A percentile compares a stretch with the other conserved stretches of the same genome.
Conservation (phyloP, 2,888 invertebrate species). For the Papilio protenor region DNA sequence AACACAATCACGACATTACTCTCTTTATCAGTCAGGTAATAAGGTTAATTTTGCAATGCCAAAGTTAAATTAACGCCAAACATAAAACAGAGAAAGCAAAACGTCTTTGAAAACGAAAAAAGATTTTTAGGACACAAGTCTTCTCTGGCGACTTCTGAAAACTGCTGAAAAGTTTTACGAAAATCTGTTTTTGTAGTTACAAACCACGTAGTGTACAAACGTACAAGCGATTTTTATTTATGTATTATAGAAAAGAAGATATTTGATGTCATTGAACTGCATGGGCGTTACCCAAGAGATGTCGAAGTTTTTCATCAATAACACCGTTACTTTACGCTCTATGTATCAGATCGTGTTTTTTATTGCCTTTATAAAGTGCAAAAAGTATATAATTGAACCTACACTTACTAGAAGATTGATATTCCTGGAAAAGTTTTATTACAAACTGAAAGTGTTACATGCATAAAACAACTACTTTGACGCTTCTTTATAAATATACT, state of each 20-base stretch:
- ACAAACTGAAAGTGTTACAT: constrained; percentile 13
- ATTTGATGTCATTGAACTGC: constrained; percentile 28
- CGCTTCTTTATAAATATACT: neutral
- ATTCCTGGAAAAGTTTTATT: constrained; percentile 17
- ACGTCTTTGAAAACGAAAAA: no score
- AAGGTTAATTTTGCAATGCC: no score
- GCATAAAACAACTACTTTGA: neutral
- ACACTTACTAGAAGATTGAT: constrained; percentile 43
- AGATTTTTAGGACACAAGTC: neutral
- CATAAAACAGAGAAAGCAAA: no score
- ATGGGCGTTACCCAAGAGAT: constrained; percentile 9
- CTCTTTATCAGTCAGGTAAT: no score
- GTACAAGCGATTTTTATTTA: neutral
- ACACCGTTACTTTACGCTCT: constrained; percentile 16
- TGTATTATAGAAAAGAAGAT: neutral
- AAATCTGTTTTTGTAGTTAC: neutral
- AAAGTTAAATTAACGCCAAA: neutral
- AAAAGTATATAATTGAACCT: constrained; percentile 24
- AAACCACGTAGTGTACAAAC: neutral
- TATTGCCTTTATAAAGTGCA: constrained; percentile 3
- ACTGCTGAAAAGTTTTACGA: neutral
- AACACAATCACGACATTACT: no score
- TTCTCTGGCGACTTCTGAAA: neutral
- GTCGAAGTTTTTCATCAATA: constrained; percentile 9
- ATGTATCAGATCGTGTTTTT: neutral